Evolutionary conservation across 2,888 invertebrate genomes (phyloP), one percentile per base, ranked within the genome.

Genomic region (Phyllotreta cruciferae): DNA sequence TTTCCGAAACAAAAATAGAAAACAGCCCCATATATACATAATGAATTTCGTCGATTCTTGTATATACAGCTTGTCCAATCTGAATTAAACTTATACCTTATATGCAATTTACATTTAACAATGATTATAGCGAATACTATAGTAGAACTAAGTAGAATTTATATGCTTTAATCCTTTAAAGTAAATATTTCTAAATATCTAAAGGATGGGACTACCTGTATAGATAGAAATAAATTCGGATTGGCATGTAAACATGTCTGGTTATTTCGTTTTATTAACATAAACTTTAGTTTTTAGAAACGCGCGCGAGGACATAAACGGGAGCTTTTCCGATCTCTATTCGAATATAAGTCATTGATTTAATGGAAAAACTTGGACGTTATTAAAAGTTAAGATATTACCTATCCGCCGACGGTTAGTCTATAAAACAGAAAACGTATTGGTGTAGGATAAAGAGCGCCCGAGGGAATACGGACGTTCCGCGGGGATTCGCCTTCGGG

Each of bases 311-410:
- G 64, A 66, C 56, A 56, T 56, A 56, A 56, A 52, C 52, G 44
- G 63, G 64, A 63, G 52, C 63, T 53, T 56, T 66, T 63, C 24
- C 63, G 66, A 68, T 67, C 70, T 64, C 66, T 63, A 64, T 66
- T 58, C 42, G 67, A 63, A 52, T 69, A 71, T 70, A 77, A 76
- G 74, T 75, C 75, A 75, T 75, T 72, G 72, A 68, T 72, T 78
- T 78, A 78, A 78, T 78, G 78, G 77, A 77, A 77, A 78, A 78
- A 78, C 76, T 78, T 78, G 72, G 73, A 74, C 75, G 74, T 77
- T 78, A 77, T 77, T 77, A 78, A 75, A 78, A 78, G 73, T 76
- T 76, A 73, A 74, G 76, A 75, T 75, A 74, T 74, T 75, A 75
- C 72, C 74, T 74, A 75, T 74, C 71, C 71, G 68, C 69, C 66